Evolutionary conservation across 2,797 vertebrate species (phyloP).

Genomic region (Pagetopsis macropterus): DNA sequence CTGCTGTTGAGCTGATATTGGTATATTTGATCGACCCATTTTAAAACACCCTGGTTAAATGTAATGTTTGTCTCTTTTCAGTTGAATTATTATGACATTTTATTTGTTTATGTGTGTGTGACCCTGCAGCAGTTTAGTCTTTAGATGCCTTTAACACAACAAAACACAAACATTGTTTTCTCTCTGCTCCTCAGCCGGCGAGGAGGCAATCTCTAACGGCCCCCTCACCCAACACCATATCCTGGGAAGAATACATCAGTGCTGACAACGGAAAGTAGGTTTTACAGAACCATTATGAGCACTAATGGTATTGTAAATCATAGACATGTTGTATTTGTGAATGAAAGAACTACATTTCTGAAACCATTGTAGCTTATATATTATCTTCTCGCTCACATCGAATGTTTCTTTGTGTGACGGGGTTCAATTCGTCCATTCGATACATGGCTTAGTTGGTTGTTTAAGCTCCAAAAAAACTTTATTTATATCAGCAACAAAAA

Average conservation of each 20-base stretch:
- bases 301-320: background rate
- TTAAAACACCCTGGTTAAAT: background rate
- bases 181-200: conserved; percentile 83
- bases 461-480: too few relatives aligned
- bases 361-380: background rate
- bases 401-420: background rate
- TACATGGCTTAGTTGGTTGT: too few relatives aligned
- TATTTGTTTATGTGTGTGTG: background rate
- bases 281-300: background rate
- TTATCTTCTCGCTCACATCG: background rate
- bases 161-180: background rate
- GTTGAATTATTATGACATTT: background rate
- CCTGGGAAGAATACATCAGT: conserved; percentile 97
- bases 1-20: background rate
- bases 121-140: background rate
- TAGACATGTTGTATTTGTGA: background rate
- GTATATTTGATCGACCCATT: background rate
- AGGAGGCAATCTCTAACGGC: conserved; percentile 93
- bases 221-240: conserved; percentile 93
- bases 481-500: too few relatives aligned
- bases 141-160: background rate
- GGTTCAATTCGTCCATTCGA: too few relatives aligned
- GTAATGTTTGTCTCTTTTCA: background rate
- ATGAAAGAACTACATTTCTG: background rate
- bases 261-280: conserved; percentile 95